These are phyloP conservation scores for Sepioteuthis lessoniana DNA, from an alignment of 2,888 invertebrate species.

Conservation along the genomic window DNA sequence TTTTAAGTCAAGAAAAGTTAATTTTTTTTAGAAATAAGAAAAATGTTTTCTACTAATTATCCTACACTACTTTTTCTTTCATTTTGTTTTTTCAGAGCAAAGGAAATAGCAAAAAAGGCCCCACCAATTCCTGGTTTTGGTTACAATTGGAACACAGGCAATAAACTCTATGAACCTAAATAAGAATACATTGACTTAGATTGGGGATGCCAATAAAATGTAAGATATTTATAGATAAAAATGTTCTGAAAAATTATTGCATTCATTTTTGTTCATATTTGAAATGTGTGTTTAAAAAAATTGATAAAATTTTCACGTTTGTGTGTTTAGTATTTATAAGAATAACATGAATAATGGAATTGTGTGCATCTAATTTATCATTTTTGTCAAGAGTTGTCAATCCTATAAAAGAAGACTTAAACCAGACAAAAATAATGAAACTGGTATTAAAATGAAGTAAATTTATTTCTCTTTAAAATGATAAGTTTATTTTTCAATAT, in stretches of 20 bases:
- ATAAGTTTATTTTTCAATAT: too few species aligned
- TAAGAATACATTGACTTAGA: not conserved
- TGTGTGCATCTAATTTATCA: too few species aligned
- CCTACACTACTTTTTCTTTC: not conserved
- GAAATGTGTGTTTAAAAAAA: not conserved
- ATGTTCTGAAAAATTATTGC: not conserved
- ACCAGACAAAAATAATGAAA: too few species aligned
- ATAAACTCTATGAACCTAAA: not conserved
- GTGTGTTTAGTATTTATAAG: too few species aligned
- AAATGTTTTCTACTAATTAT: not conserved
- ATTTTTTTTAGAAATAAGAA: not conserved
- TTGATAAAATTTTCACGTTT: too few species aligned
- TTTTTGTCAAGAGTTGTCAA: too few species aligned
- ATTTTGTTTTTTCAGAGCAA: not conserved
- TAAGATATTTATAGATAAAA: not conserved
- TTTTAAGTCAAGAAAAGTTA: not conserved
- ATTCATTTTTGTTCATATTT: not conserved
- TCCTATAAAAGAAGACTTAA: too few species aligned
- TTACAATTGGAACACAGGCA: slow-evolving; percentile 37
- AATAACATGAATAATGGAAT: too few species aligned
- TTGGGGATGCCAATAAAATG: not conserved
- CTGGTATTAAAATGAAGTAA: too few species aligned
- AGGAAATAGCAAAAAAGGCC: not conserved
- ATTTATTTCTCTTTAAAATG: too few species aligned
- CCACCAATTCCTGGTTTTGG: slow-evolving; percentile 45